Base-by-base conservation (phyloP, 1,140 invertebrate species). In the Danaus melanippus region DNA sequence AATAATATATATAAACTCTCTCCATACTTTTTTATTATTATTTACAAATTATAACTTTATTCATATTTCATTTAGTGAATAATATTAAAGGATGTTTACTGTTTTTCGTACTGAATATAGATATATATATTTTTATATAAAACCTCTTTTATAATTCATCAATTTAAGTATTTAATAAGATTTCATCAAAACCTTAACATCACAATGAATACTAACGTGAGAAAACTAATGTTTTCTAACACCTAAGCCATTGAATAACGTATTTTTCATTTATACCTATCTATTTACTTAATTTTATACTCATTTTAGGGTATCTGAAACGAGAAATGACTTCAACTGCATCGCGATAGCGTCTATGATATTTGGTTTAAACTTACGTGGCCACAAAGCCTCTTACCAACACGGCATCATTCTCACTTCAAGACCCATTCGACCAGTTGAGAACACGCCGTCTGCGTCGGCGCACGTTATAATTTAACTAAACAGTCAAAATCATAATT, bases 191-290 rank as follows among this genome's bases (percentile, higher is more conserved):
- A 15, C 15, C 3, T 3, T 3, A 3, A 12, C 11, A 10, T 11
- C 6, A 10, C 39, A 12, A 56, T 54, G 53, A 46, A 66, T 55
- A 52, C 39, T 62, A 67, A 67, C 71, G 68, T 77, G 73, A 63
- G 75, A 74, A 69, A 59, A 56, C 42, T 53, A 40, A 41, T 56
- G 42, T 56, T 65, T 67, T 56, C 62, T 60, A 56, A 64, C 51
- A 69, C 63, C 4, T 2, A 71, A 71, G 63, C 56, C 55, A 71
- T 69, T 69, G 62, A 71, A 67, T 65, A 58, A 69, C 65, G 56
- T 65, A 60, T 67, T 70, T 75, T 71, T 65, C 56, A 64, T 63
- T 32, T 32, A 7, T 32, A 32, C 15, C 15, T 32, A 32, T 7
- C 0, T 32, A 32, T 32, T 32, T 32, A 32, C 6, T 32, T 7